Conservation (phyloP, 2,888 invertebrate genomes). For the Yponomeuta cagnagella region DNA sequence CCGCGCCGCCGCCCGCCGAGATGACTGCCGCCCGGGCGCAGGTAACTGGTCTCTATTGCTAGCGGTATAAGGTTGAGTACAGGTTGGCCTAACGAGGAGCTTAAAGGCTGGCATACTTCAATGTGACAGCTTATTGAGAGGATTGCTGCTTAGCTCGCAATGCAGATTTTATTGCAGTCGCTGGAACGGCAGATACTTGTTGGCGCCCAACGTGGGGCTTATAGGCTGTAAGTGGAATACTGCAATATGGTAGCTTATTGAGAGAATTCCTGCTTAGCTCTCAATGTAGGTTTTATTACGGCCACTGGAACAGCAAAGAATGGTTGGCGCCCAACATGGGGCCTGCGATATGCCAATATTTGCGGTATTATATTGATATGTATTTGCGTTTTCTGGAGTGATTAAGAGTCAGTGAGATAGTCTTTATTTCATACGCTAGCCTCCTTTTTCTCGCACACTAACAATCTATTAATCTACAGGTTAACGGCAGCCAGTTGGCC, state of each 20-base stretch:
- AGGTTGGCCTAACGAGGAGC: neutral
- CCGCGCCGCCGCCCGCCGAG: conserved; percentile 49
- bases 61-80: neutral
- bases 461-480: neutral
- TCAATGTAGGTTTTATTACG: neutral
- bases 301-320: neutral
- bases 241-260: neutral
- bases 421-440: neutral
- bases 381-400: neutral
- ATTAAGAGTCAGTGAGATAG: neutral
- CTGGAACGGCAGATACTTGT: too few species aligned
- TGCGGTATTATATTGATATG: neutral
- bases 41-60: conserved; percentile 30
- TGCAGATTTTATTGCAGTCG: neutral
- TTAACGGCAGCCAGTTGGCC: neutral
- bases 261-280: neutral
- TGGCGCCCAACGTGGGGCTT: neutral
- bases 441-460: neutral
- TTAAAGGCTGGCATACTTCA: neutral
- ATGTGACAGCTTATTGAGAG: neutral
- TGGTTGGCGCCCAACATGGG: neutral
- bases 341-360: neutral
- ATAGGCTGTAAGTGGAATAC: neutral
- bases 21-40: conserved; percentile 68
- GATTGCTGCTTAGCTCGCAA: neutral